Evolutionary conservation across 1,140 invertebrate species (phyloP), one percentile per base, ranked within the genome.

Genomic region (Atta colombica): DNA sequence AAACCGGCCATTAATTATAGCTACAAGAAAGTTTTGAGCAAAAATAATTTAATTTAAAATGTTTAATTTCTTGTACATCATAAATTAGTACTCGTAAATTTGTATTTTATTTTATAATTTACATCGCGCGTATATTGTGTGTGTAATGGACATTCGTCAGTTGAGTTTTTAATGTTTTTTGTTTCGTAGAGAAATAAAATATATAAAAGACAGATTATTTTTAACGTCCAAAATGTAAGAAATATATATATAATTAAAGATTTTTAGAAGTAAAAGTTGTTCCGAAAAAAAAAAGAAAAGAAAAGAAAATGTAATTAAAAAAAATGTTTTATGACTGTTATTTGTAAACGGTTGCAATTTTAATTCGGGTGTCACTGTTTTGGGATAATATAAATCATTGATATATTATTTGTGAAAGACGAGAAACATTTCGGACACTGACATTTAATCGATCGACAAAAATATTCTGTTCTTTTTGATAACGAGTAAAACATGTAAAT

Each of bases 401-500:
- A 58, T 71, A 58, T 71, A 58, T 82, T 74, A 82, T 82, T 82
- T 35, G 45, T 60, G 39, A 74, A 82, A 82, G 25, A 61, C 49
- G 31, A 66, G 14, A 72, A 58, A 21, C 35, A 82, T 60, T 28
- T 16, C 18, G 68, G 25, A 82, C 68, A 82, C 31, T 60, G 53
- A 35, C 53, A 82, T 49, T 74, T 82, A 82, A 74, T 25, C 35
- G 18, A 49, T 72, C 51, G 21, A 69, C 28, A 82, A 74, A 82
- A 82, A 72, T 71, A 81, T 31, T 28, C 14, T 55, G 39, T 3
- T 25, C 39, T 45, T 8, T 82, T 14, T 49, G n/a, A 68, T 82
- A 72, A 74, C 35, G 68, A 74, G 35, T 58, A 7, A 82, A 74
- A 82, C 18, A 82, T 82, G 68, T 72, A 82, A 82, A 74, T 61